Evolutionary conservation across 2,113 vertebrate species (phyloP), one percentile per base, ranked within the genome.

Genomic region (Cololabis saira): DNA sequence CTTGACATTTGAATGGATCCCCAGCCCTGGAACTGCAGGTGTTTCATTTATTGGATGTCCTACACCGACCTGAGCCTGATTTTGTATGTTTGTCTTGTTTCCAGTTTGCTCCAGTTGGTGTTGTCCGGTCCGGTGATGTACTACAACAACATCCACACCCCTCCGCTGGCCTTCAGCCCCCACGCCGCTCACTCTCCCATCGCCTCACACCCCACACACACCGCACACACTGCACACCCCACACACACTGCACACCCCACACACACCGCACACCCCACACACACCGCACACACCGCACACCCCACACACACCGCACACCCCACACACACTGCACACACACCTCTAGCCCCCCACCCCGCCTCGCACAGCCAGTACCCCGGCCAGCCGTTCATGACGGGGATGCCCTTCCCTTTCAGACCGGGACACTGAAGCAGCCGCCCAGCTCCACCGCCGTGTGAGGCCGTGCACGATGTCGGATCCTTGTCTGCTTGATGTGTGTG

Each of bases 41-140:
- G 33, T 7, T 37, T 7, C 1, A 9, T 37, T 37, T 37, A 37
- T 37, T 9, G 5, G 33, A 37, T 37, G 33, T 11, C 2, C 10
- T 37, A 7, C 10, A 11, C 10, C 10, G 33, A 37, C 33, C 33
- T 3, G 15, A 16, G 41, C 4, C 5, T 40, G 27, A 12, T 0
- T 27, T 14, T 60, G 54, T 12, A 37, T 51, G 15, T 57, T 4
- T 67, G 15, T 63, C 2, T 73, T 33, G 0, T 69, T 37, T 40
- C 5, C 94, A 99, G 98, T 93, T 90, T 99, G 66, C 94, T 99
- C 65, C 98, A 99, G 94, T 83, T 99, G 92, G 97, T 99, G 83
- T 92, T 99, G 78, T 98, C 96, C 0, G 98, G 97, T 0, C 98
- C 98, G 0, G 96, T 98, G 16, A 95, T 96, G 76, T 96, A 94